Evolutionary conservation across 2,888 invertebrate species (phyloP).

Genomic region (Euclidia mi): DNA sequence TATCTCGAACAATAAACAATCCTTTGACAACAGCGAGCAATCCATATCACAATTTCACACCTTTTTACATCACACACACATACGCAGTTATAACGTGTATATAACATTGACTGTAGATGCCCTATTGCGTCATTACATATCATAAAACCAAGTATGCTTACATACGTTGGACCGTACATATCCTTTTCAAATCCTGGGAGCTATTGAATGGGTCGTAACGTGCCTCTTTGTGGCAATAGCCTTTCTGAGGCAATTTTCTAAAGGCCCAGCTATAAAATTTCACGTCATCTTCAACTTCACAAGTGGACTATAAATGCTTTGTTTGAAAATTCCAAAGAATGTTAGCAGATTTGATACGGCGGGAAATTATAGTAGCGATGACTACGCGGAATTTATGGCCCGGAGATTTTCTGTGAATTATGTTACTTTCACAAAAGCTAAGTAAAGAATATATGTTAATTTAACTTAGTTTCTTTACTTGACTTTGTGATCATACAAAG

Average conservation of each 20-base stretch:
- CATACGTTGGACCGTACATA: slow-evolving; percentile 18
- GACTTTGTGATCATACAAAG: too few relatives aligned
- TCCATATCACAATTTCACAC: too few relatives aligned
- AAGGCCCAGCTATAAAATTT: slow-evolving; percentile 38
- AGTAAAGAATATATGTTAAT: too few relatives aligned
- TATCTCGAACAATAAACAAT: too few relatives aligned
- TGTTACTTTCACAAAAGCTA: too few relatives aligned
- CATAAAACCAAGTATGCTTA: slow-evolving; percentile 36
- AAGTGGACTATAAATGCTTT: slow-evolving; percentile 41
- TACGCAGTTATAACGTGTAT: too few relatives aligned
- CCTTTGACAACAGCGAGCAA: too few relatives aligned
- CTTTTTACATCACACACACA: too few relatives aligned
- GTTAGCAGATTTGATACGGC: slow-evolving; percentile 25
- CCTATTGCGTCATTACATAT: slow-evolving; percentile 22
- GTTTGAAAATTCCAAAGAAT: slow-evolving; percentile 40
- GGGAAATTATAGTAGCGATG: slow-evolving; percentile 37
- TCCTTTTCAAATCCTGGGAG: slow-evolving; percentile 15
- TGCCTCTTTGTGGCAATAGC: slow-evolving; percentile 35
- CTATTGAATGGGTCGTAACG: slow-evolving; percentile 31
- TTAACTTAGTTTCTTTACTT: too few relatives aligned
- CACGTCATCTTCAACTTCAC: slow-evolving; percentile 37
- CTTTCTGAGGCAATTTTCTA: slow-evolving; percentile 31
- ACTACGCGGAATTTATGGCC: slow-evolving; percentile 10
- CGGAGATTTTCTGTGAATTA: too few relatives aligned
- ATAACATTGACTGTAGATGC: not conserved